Base-by-base conservation (phyloP, 2,888 invertebrate species). In the Drosophila paramelanica region DNA sequence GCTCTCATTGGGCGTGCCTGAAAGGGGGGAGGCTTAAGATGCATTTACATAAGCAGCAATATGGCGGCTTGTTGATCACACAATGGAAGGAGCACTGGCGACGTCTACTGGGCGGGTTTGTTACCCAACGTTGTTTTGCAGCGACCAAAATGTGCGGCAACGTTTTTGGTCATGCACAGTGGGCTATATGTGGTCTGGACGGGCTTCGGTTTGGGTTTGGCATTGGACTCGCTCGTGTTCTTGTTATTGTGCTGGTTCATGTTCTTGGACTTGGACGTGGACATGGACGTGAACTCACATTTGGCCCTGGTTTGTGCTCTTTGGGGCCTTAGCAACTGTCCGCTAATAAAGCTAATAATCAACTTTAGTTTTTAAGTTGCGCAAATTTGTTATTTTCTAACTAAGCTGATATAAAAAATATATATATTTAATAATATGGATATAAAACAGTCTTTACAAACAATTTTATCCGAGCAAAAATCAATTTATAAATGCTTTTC, bases 121-220 rank as follows among this genome's bases (percentile, higher is more conserved):
- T 41, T 47, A 62, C 64, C 72, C 83, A 85, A 77, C 82, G 80
- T 84, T 86, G 88, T 88, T 84, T 82, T 77, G 67, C 71, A 79
- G 67, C 81, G 79, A 90, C 90, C 89, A 81, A 89, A 90, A 90
- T 89, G 89, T 90, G 90, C 84, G 91, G 88, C 90, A 78, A 88
- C 88, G 81, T 88, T 88, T 83, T 88, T 81, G 89, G 90, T 88
- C 84, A 84, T 80, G 89, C 85, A 89, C 81, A 83, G 81, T 85
- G 87, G 85, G 81, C 84, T 81, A 79, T 77, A 85, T 89, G 89
- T 77, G 90, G 81, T 86, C 75, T 51, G 56, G 45, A 23, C 39
- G 13, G 36, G 56, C 56, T 43, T 47, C 13, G 53, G 53, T 47
- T 52, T 39, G 53, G 50, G 42, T 13, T 76, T 76, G 83, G 60